Conservation (phyloP, 1,140 invertebrate genomes). For the Hylaeus volcanicus region DNA sequence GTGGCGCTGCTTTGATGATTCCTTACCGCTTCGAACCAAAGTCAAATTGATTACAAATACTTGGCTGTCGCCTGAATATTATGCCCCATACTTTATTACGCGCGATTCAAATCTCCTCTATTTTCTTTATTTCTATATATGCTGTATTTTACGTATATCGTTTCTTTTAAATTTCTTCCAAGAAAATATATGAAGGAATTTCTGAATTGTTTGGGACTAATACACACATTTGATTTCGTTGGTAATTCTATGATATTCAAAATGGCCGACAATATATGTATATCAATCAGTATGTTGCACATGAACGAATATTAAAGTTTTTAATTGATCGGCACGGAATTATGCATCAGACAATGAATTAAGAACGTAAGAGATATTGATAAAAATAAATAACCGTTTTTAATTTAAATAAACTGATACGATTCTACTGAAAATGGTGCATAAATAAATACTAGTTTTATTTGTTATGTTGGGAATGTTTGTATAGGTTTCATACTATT, state of each 20-base stretch:
- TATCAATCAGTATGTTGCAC: too few relatives aligned
- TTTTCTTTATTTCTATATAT: neutral
- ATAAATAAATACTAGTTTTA: constrained; percentile 5
- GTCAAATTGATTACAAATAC: constrained; percentile 49
- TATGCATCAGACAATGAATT: neutral
- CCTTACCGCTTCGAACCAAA: constrained; percentile 44
- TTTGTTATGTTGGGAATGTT: neutral
- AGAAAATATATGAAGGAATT: neutral
- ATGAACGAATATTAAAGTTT: neutral
- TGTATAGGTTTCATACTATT: neutral
- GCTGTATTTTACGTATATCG: neutral
- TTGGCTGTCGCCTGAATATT: neutral
- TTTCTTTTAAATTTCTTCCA: neutral
- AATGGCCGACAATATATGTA: constrained; percentile 33
- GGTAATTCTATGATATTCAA: constrained; percentile 49
- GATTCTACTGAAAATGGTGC: constrained; percentile 38
- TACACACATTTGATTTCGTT: constrained; percentile 36
- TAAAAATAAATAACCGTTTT: neutral
- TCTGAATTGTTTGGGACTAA: constrained; percentile 21
- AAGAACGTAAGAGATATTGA: neutral
- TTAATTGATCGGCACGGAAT: neutral
- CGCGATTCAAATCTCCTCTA: neutral
- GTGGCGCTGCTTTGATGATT: constrained; percentile 57
- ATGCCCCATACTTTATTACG: neutral
- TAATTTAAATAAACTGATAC: neutral